Percentiles rank a stretch among this genome's conserved stretches.
phyloP scores from a whole-genome alignment of 1,140 invertebrate genomes.

The Centruroides vittatus region DNA sequence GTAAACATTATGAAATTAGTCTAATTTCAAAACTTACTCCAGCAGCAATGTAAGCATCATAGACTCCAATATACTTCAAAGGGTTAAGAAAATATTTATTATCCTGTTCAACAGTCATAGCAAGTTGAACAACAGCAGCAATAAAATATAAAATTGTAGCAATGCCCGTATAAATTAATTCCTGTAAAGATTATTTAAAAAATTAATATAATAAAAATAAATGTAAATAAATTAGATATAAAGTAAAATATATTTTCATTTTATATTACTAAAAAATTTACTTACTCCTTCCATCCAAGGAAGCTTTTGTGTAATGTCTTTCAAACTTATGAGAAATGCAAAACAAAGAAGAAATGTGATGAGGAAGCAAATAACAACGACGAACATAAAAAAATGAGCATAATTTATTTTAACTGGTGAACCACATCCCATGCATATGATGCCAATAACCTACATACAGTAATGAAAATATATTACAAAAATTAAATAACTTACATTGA shows the following conservation, averaged over 20 bases:
- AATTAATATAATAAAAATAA: no score
- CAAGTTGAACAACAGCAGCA: conserved; percentile 61
- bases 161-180: conserved; percentile 55
- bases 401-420: conserved; percentile 43
- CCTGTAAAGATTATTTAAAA: conserved; percentile 38
- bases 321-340: conserved; percentile 60
- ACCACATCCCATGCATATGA: conserved; percentile 60
- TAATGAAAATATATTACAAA: no score
- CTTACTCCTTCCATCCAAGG: conserved; percentile 60
- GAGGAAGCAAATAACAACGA: conserved; percentile 62
- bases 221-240: no score
- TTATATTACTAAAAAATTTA: no score
- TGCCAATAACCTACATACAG: conserved; percentile 57
- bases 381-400: conserved; percentile 69
- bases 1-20: conserved; percentile 3
- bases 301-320: conserved; percentile 50
- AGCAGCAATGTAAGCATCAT: conserved; percentile 47
- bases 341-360: conserved; percentile 62
- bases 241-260: no score
- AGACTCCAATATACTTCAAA: conserved; percentile 26
- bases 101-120: conserved; percentile 35
- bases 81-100: conserved; percentile 7
- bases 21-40: conserved; percentile 41
- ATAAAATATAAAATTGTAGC: conserved; percentile 55
- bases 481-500: no score